Conservation (phyloP, 2,888 invertebrate species). For the Deroplatys truncata region DNA sequence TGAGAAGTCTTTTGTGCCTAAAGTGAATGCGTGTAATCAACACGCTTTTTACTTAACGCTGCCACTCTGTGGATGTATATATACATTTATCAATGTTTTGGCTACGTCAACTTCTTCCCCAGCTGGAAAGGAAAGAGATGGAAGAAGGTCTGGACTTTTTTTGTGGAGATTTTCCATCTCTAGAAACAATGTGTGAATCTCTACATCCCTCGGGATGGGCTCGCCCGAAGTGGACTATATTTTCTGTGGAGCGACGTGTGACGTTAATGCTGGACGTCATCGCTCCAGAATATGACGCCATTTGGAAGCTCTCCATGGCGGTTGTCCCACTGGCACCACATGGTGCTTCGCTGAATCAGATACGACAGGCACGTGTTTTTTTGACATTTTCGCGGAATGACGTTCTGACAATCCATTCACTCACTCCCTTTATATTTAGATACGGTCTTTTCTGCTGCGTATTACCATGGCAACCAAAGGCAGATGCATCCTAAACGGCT, state of each 20-base stretch:
- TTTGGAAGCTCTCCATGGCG: neutral
- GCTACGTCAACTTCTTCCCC: no score
- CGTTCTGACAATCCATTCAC: neutral
- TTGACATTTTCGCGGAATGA: neutral
- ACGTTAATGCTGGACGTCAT: neutral
- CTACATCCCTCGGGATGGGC: neutral
- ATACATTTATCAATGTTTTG: no score
- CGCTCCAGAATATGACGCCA: neutral
- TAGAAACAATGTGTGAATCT: neutral
- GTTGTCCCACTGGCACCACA: neutral
- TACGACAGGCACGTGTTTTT: neutral
- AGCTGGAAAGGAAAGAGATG: no score
- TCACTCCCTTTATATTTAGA: neutral
- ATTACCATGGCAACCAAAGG: neutral
- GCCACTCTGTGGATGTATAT: no score
- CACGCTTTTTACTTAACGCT: no score
- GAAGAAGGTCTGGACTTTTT: no score
- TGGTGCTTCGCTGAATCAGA: neutral
- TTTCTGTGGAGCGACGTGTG: no score
- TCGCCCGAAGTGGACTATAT: neutral
- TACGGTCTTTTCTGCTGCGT: neutral
- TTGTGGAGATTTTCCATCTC: neutral
- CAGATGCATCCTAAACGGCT: neutral
- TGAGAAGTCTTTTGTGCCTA: no score
- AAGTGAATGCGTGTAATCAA: no score